Conservation (phyloP, 2,888 invertebrate genomes). For the Tiliacea citrago region DNA sequence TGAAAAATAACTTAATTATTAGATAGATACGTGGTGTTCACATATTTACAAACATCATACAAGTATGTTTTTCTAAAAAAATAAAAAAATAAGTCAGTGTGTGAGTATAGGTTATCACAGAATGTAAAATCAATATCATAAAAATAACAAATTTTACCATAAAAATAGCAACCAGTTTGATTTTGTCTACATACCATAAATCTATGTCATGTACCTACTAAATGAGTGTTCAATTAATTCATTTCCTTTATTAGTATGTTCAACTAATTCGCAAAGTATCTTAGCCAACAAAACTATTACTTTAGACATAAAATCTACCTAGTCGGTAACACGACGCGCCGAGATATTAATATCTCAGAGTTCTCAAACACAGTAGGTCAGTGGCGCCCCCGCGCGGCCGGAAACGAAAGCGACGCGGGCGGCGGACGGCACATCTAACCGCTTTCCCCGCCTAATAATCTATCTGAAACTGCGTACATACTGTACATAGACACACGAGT, state of each 20-base stretch:
- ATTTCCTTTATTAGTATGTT: neutral
- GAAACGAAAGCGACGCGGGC: conserved; percentile 77
- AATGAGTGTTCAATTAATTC: neutral
- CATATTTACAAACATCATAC: too few relatives aligned
- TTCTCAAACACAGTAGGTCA: conserved; percentile 58
- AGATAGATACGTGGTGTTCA: too few relatives aligned
- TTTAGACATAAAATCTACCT: conserved; percentile 20
- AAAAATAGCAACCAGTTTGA: too few relatives aligned
- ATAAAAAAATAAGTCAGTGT: too few relatives aligned
- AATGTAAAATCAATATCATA: too few relatives aligned
- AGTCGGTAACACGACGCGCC: conserved; percentile 6
- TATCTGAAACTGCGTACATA: conserved; percentile 47
- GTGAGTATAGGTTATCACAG: too few relatives aligned
- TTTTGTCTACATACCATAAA: neutral
- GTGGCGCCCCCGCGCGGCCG: conserved; percentile 78
- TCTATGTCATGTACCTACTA: neutral
- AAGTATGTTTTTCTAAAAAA: too few relatives aligned
- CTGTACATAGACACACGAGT: conserved; percentile 15
- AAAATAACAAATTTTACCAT: too few relatives aligned
- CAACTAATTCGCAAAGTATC: neutral
- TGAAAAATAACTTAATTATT: too few relatives aligned
- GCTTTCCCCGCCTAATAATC: conserved; percentile 70
- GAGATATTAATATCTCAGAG: conserved; percentile 22
- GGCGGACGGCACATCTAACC: conserved; percentile 58
- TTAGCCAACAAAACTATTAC: conserved; percentile 1